Percentiles rank a stretch among this genome's conserved stretches.
phyloP scores from a whole-genome alignment of 2,888 invertebrate genomes.

The Empis livida region DNA sequence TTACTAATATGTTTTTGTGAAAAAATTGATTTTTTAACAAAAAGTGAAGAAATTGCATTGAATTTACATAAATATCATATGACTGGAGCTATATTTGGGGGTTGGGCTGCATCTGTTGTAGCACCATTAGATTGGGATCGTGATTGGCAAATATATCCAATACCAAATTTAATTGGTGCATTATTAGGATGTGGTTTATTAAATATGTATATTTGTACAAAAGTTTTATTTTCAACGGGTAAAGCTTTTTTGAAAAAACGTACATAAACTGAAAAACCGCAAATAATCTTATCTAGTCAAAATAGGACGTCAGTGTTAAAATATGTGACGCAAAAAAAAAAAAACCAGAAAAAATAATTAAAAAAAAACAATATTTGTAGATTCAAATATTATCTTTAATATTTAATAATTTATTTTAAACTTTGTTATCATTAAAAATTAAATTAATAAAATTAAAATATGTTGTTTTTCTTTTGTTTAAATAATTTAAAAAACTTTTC shows the following conservation, averaged over 20 bases:
- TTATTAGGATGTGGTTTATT: conserved; percentile 42
- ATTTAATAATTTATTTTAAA: too few species aligned
- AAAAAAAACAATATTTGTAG: too few species aligned
- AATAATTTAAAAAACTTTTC: not conserved
- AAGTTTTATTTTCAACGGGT: conserved; percentile 28
- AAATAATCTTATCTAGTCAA: not conserved
- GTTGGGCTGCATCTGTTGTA: conserved; percentile 65
- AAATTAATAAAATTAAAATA: too few species aligned
- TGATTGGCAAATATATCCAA: conserved; percentile 67
- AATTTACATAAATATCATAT: conserved; percentile 33
- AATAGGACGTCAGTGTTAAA: not conserved
- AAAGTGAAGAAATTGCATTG: conserved; percentile 30
- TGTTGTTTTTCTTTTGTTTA: not conserved
- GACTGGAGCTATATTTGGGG: conserved; percentile 45
- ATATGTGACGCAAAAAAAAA: too few species aligned
- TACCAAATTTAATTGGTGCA: conserved; percentile 50
- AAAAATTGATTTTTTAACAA: conserved; percentile 29
- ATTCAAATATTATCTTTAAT: too few species aligned
- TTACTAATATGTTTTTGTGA: conserved; percentile 35
- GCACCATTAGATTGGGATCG: conserved; percentile 80
- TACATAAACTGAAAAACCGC: conserved; percentile 3
- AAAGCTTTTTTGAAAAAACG: conserved; percentile 30
- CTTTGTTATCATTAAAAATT: too few species aligned
- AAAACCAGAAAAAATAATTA: too few species aligned
- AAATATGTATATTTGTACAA: conserved; percentile 35